Percentiles rank a stretch among this genome's conserved stretches.
phyloP scores from a whole-genome alignment of 2,888 invertebrate genomes.

The Ypsolopha sequella region DNA sequence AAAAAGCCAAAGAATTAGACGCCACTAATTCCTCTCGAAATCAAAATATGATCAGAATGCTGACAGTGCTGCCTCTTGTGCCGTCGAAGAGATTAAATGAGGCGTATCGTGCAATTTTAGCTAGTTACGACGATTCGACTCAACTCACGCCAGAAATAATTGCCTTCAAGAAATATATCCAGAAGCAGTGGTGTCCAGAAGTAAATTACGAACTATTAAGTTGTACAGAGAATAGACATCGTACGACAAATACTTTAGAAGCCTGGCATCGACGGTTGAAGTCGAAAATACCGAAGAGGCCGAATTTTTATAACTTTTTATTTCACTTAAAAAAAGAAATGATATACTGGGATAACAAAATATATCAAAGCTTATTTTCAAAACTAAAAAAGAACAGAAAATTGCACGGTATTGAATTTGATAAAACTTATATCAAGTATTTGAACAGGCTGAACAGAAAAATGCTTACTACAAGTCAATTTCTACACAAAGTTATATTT shows the following conservation, averaged over 20 bases:
- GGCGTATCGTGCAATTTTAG: not conserved
- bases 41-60: not conserved
- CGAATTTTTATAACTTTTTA: no score
- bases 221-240: not conserved
- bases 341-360: not conserved
- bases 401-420: no score
- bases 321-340: not conserved
- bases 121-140: not conserved
- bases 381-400: no score
- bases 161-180: not conserved
- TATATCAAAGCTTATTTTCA: not conserved
- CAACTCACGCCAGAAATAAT: not conserved
- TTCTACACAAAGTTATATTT: no score
- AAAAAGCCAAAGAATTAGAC: no score
- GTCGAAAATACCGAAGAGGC: no score
- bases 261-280: no score
- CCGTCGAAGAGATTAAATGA: not conserved
- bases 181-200: not conserved
- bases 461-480: no score
- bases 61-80: not conserved
- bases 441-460: not conserved
- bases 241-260: not conserved
- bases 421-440: no score
- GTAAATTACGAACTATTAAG: not conserved
- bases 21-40: not conserved